Evolutionary conservation across 1,140 invertebrate species (phyloP), one percentile per base, ranked within the genome.

Genomic region (Prorops nasuta): DNA sequence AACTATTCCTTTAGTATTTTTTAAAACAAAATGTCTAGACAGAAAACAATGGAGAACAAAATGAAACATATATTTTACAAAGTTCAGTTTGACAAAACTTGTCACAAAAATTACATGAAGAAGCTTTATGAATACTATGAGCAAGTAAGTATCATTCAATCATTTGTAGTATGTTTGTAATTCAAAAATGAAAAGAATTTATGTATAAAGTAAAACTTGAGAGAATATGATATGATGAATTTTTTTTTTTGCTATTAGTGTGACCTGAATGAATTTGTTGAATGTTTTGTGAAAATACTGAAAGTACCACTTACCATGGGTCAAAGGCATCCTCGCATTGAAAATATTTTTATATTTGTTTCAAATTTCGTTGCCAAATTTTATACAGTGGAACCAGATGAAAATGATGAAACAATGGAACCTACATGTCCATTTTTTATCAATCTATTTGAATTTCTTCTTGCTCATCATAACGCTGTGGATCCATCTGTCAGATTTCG

Each of bases 401-500:
- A 62, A 6, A 57, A 63, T 3, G 61, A 62, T 19, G 56, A 59
- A 2, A 43, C 51, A 16, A 34, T 16, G 2, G 66, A 72, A 24
- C 37, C 68, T 10, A 58, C 71, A 20, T 66, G 66, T 39, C 61
- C 63, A 1, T 67, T 76, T 28, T 39, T 76, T 0, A 45, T 34
- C 32, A 54, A 57, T 8, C 42, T 76, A 0, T 67, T 74, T n/a
- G 38, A 69, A 2, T 74, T 73, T 41, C 21, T 74, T 0, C 35
- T 76, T 1, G 18, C 44, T 0, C 41, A 65, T 57, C 84, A 88
- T 56, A 75, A 79, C 64, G 84, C 83, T 1, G 80, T 76, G 28
- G 81, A 83, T 24, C 71, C 80, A 38, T 81, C 80, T 34, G 81
- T 91, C 0, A 76, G 90, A 18, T 89, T 84, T 68, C 78, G 89